These are phyloP conservation scores for Ferdinandea cuprea DNA, from an alignment of 2,888 invertebrate genomes.

Conservation along the genomic window DNA sequence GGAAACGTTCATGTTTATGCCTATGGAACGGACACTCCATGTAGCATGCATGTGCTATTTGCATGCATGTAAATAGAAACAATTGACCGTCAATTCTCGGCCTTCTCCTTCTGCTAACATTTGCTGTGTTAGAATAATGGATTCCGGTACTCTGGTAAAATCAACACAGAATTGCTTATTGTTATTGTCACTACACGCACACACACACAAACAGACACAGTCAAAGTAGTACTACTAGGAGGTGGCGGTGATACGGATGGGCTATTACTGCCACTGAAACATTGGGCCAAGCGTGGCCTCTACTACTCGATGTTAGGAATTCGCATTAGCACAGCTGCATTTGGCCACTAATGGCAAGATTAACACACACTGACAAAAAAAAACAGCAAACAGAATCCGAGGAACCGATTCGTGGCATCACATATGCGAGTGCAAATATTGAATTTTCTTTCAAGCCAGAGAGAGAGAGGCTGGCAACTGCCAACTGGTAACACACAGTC, in stretches of 20 bases:
- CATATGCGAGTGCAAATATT: constrained; percentile 68
- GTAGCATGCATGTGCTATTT: constrained; percentile 2
- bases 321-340: constrained; percentile 74
- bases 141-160: constrained; percentile 69
- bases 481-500: neutral
- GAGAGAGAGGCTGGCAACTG: neutral
- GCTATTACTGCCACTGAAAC: constrained; percentile 67
- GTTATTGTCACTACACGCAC: constrained; percentile 59
- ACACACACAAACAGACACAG: constrained; percentile 9
- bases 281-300: constrained; percentile 62
- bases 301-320: constrained; percentile 63
- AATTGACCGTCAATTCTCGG: constrained; percentile 60
- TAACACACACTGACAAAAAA: constrained; percentile 41
- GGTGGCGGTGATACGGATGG: constrained; percentile 63
- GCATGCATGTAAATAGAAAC: constrained; percentile 63
- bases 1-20: constrained; percentile 36
- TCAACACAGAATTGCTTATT: constrained; percentile 68
- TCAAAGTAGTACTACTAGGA: neutral
- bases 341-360: constrained; percentile 68
- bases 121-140: constrained; percentile 71
- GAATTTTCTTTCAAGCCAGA: constrained; percentile 57
- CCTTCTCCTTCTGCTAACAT: constrained; percentile 39
- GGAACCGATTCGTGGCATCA: constrained; percentile 65
- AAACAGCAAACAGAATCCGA: neutral
- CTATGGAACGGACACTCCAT: constrained; percentile 1